Percentiles rank a stretch among this genome's conserved stretches.
Evolutionary conservation across 2,797 vertebrate species (phyloP).

Genomic region (Chloroceryle amazona): DNA sequence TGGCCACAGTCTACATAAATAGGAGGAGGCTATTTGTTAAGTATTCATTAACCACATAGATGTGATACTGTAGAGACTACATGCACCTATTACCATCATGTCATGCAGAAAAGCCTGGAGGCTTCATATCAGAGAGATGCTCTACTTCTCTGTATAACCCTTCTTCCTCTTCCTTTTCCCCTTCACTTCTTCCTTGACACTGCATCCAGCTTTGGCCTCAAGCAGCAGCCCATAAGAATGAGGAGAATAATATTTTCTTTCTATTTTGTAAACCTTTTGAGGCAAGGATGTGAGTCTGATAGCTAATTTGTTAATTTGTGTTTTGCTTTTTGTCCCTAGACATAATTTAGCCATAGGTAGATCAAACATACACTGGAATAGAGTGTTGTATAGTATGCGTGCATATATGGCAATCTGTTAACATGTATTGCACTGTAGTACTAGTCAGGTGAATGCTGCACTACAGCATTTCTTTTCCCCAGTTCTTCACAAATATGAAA

Average conservation of each 20-base stretch:
- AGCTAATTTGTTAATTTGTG: not conserved
- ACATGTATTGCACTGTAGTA: not conserved
- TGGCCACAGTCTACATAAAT: not conserved
- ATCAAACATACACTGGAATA: not conserved
- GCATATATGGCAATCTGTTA: not conserved
- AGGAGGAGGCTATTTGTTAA: not conserved
- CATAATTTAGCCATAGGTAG: not conserved
- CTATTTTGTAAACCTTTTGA: not conserved
- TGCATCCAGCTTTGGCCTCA: not conserved
- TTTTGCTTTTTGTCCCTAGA: not conserved
- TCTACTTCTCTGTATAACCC: not conserved
- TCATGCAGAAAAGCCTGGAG: not conserved
- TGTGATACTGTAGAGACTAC: not conserved
- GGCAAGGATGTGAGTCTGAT: not conserved
- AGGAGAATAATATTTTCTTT: not conserved
- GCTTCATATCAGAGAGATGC: fast-evolving
- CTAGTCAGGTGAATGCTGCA: not conserved
- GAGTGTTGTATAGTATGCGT: not conserved
- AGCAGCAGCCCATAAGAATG: not conserved
- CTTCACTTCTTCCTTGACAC: not conserved
- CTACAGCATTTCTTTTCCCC: not conserved
- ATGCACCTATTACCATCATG: not conserved
- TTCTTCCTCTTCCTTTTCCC: not conserved
- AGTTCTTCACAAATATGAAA: not conserved
- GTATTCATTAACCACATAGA: not conserved